Conservation (phyloP, 2,888 invertebrate species). For the Sturmia bella region DNA sequence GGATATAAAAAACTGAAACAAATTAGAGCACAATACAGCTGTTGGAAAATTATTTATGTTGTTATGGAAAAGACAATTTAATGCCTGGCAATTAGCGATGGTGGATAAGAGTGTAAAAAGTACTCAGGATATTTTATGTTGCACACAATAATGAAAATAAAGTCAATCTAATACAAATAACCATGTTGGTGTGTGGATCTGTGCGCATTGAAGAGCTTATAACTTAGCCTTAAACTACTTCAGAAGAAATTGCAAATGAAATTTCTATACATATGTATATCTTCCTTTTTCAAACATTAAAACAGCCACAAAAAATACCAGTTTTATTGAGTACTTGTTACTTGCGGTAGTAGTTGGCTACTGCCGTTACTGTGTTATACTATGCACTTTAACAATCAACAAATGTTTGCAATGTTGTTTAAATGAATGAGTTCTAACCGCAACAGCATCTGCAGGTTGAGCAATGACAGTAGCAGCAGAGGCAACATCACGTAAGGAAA, state of each 20-base stretch:
- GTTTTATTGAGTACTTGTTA: constrained; percentile 52
- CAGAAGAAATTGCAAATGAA: constrained; percentile 9
- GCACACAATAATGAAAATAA: not conserved
- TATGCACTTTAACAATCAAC: not conserved
- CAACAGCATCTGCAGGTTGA: constrained; percentile 27
- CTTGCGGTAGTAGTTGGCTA: constrained; percentile 39
- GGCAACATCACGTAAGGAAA: constrained; percentile 59
- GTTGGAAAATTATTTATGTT: constrained; percentile 19
- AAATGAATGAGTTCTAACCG: constrained; percentile 58
- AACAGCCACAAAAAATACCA: constrained; percentile 35
- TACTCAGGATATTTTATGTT: constrained; percentile 51
- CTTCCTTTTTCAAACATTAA: constrained; percentile 4
- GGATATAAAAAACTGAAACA: constrained; percentile 26
- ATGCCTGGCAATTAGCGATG: constrained; percentile 70
- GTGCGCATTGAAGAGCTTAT: no score
- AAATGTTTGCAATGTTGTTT: not conserved
- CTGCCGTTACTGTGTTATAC: constrained; percentile 2
- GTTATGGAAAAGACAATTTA: constrained; percentile 64
- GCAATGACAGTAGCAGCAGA: not conserved
- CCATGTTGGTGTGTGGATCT: not conserved
- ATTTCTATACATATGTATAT: not conserved
- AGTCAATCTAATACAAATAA: not conserved
- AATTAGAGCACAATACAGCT: constrained; percentile 33
- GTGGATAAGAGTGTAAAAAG: constrained; percentile 55
- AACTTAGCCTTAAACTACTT: not conserved